phyloP scores from a whole-genome alignment of 1,140 invertebrate species.

The Drosophila sulfurigaster region DNA sequence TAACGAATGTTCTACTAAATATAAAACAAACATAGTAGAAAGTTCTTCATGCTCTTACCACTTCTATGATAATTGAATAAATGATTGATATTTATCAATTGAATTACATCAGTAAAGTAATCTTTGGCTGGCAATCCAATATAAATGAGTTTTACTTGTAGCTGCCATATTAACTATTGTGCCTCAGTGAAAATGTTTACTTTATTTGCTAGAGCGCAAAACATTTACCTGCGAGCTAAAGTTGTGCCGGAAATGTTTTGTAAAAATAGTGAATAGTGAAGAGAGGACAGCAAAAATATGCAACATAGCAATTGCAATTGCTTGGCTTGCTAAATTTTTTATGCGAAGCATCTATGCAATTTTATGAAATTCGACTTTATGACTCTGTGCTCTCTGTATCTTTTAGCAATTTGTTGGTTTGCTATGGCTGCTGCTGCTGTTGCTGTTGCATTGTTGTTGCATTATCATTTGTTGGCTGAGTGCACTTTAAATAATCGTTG shows the following conservation, averaged over 20 bases:
- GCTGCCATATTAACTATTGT: neutral
- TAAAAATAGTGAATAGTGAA: constrained; percentile 9
- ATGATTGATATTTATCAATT: no score
- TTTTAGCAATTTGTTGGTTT: constrained; percentile 56
- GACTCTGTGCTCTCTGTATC: constrained; percentile 62
- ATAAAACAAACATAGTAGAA: no score
- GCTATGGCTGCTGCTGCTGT: neutral
- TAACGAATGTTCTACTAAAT: no score
- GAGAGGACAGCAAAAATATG: neutral
- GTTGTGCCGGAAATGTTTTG: constrained; percentile 54
- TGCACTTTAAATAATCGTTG: constrained; percentile 82
- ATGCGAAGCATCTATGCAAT: constrained; percentile 49
- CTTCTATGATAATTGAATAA: no score
- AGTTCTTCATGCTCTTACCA: no score
- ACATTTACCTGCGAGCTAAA: constrained; percentile 6
- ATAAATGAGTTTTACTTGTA: neutral
- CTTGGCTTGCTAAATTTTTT: constrained; percentile 1
- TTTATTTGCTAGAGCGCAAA: neutral
- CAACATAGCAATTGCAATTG: constrained; percentile 4
- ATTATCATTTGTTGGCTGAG: constrained; percentile 80
- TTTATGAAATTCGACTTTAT: constrained; percentile 73
- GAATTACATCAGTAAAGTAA: no score
- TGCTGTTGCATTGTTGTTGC: constrained; percentile 28
- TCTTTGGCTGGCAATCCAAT: no score
- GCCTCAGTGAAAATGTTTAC: neutral